Conservation (phyloP, 2,888 invertebrate genomes). For the Pristionchus arcanus region DNA sequence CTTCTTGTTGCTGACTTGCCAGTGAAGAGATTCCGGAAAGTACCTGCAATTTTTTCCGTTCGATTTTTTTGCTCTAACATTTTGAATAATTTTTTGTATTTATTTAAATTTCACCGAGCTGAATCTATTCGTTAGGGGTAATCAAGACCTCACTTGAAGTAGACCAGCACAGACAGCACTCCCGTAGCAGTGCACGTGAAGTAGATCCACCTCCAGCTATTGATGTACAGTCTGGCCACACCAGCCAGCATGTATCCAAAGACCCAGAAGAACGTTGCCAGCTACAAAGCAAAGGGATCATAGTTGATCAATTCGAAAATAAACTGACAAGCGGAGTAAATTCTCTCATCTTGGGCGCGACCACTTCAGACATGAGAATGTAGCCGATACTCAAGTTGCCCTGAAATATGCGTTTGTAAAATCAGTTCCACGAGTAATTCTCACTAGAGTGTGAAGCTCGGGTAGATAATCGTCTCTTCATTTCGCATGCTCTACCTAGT, state of each 20-base stretch:
- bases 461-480: background rate
- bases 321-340: slow-evolving; percentile 62
- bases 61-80: background rate
- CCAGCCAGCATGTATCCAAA: slow-evolving; percentile 74
- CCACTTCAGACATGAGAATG: slow-evolving; percentile 63
- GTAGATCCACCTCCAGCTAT: slow-evolving; percentile 73
- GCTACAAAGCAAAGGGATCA: background rate
- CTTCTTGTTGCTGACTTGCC: background rate
- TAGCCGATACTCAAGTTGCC: slow-evolving; percentile 64
- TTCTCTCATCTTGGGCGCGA: slow-evolving; percentile 65
- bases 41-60: background rate
- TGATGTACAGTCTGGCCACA: slow-evolving; percentile 65
- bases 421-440: too few species aligned
- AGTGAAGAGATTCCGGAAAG: slow-evolving; percentile 31
- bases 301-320: background rate
- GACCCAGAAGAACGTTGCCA: slow-evolving; percentile 56
- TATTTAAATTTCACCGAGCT: too few species aligned
- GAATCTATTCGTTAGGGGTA: too few species aligned
- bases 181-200: slow-evolving; percentile 70
- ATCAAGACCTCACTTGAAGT: background rate
- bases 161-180: slow-evolving; percentile 65
- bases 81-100: background rate
- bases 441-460: too few species aligned
- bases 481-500: too few species aligned
- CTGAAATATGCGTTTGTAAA: too few species aligned